Evolutionary conservation across 2,113 vertebrate genomes (phyloP), one percentile per base, ranked within the genome.

Genomic region (Syngnathus scovelli): DNA sequence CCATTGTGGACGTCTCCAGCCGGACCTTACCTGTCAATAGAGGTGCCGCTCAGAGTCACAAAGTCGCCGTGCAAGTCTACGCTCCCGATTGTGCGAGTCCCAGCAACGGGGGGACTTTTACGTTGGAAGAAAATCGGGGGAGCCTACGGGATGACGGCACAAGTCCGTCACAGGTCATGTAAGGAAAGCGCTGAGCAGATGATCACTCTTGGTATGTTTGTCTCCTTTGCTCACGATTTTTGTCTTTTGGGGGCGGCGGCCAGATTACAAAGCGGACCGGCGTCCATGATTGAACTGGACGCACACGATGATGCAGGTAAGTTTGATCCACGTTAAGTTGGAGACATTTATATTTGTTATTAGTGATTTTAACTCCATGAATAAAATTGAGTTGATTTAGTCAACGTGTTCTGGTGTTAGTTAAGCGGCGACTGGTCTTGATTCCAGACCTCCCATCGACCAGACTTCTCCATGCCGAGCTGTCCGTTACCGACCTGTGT

Each of bases 241-340:
- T 51, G 6, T 11, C 63, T 52, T 66, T 46, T 41, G 5, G 60
- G 13, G 19, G n/a, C 81, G 90, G 89, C 74, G 70, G 10, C 64
- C 9, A 41, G n/a, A n/a, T 58, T 87, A 16, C 75, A 18, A 67
- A 91, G 90, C 72, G 90, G 90, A 6, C 89, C 87, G 1, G 84
- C 83, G 7, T 90, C 88, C 44, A 77, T 90, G 78, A 74, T 90
- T 51, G 74, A 80, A 11, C 52, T 85, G 55, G 70, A 87, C 4
- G 27, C 64, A 15, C 75, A 51, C 21, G 81, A 85, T 0, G 52
- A 80, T 27, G 5, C 8, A 7, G 39, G 87, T 89, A 74, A 10
- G 82, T 82, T 70, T 68, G 7, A 8, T 1, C 18, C 27, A 27
- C 27, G 27, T 27, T 27, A 27, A 27, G 27, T 27, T 27, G 27